Percentiles rank a stretch among this genome's conserved stretches.
These are phyloP conservation scores for Cactoblastis cactorum DNA, from an alignment of 2,888 invertebrate genomes.

Conservation along the genomic window DNA sequence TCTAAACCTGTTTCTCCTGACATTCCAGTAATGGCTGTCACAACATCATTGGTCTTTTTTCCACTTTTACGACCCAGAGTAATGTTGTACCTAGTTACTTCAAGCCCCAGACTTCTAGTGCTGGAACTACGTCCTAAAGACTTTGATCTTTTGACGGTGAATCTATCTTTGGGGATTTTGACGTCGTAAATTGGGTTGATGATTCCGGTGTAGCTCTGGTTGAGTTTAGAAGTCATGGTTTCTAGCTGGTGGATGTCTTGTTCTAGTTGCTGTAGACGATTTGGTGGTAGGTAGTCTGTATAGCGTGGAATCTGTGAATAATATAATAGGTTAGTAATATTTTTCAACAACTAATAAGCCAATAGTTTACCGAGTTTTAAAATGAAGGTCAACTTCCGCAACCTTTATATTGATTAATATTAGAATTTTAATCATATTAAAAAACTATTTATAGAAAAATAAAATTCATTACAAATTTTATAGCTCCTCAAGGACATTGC, in stretches of 20 bases:
- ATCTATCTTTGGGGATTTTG: slow-evolving; percentile 61
- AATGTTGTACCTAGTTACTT: slow-evolving; percentile 59
- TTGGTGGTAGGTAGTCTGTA: slow-evolving; percentile 50
- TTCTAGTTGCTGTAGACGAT: slow-evolving; percentile 38
- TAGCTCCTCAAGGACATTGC: too few species aligned
- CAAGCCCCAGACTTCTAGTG: slow-evolving; percentile 45
- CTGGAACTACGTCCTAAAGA: slow-evolving; percentile 61
- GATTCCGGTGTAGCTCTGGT: slow-evolving; percentile 52
- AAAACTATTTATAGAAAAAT: too few species aligned
- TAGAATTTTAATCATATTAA: too few species aligned
- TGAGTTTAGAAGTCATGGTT: slow-evolving; percentile 25
- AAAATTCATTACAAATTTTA: too few species aligned
- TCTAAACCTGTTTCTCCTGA: slow-evolving; percentile 60
- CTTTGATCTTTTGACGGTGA: slow-evolving; percentile 61
- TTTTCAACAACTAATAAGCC: too few species aligned
- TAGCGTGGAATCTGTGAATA: slow-evolving; percentile 42
- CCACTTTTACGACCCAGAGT: slow-evolving; percentile 54
- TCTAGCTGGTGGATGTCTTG: slow-evolving; percentile 32
- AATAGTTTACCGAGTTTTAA: too few species aligned
- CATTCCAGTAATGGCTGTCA: slow-evolving; percentile 56
- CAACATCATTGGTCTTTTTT: slow-evolving; percentile 60
- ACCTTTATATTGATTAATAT: too few species aligned
- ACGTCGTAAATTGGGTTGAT: slow-evolving; percentile 67
- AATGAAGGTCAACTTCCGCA: too few species aligned
- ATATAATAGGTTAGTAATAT: too few species aligned